These are phyloP conservation scores for Chelon labrosus DNA, from an alignment of 2,797 vertebrate genomes.

Conservation along the genomic window DNA sequence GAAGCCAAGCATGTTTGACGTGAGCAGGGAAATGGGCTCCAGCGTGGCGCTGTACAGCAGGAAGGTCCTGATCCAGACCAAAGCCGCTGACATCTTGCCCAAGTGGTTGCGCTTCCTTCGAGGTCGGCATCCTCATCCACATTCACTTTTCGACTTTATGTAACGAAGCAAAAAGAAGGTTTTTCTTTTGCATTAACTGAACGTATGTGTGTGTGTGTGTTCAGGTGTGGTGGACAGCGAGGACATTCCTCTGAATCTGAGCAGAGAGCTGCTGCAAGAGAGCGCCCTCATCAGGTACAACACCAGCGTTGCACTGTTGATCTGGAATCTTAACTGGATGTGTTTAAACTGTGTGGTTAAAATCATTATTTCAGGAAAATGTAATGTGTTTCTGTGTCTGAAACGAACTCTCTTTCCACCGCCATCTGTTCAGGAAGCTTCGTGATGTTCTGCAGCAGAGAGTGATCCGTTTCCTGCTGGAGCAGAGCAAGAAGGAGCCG, in stretches of 20 bases:
- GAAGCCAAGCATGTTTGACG: slow-evolving; percentile 97
- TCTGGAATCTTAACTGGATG: background rate
- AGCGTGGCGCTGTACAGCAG: slow-evolving; percentile 94
- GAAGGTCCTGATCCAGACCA: slow-evolving; percentile 97
- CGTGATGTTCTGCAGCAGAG: slow-evolving; percentile 93
- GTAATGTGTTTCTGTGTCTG: no score
- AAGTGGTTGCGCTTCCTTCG: slow-evolving; percentile 96
- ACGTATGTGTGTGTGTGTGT: background rate
- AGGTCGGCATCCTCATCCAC: slow-evolving; percentile 78
- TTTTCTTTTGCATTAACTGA: background rate
- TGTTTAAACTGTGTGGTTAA: no score
- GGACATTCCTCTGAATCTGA: slow-evolving; percentile 97
- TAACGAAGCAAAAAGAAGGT: no score
- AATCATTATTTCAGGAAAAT: no score
- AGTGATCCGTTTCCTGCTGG: slow-evolving; percentile 94
- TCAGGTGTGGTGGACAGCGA: slow-evolving; percentile 98
- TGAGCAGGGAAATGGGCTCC: slow-evolving; percentile 95
- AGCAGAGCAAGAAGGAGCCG: slow-evolving; percentile 95
- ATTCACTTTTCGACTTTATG: no score
- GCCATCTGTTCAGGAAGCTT: slow-evolving; percentile 87
- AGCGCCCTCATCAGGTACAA: slow-evolving; percentile 93
- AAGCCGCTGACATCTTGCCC: slow-evolving; percentile 93
- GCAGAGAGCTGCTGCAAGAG: slow-evolving; percentile 97
- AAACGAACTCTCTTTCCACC: no score
- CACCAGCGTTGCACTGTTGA: background rate